Base-by-base conservation (phyloP, 2,113 vertebrate species). In the Gavialis gangeticus region DNA sequence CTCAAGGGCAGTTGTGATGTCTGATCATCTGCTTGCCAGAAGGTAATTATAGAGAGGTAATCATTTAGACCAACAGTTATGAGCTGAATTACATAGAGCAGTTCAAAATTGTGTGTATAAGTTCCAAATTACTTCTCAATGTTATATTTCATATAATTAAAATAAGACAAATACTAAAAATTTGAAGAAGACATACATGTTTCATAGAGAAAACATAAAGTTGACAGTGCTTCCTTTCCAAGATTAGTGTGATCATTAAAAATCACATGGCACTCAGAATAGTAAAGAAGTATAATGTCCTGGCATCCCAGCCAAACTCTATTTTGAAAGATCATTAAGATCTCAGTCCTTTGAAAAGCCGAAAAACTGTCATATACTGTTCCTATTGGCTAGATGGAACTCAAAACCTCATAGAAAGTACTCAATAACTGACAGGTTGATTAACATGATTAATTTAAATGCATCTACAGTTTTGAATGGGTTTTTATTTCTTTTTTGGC, bases 1-100 rank as follows among this genome's bases (percentile, higher is more conserved):
- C 54, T 67, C 27, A 46, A 56, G 60, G 4, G n/a, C 83, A 76
- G 88, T 5, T 94, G 10, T 76, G 73, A 80, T 94, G 79, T 69
- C 63, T 95, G 54, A 14, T 92, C 69, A 89, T 25, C n/a, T 58
- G 86, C 83, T 84, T 84, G 66, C 34, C 88, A 87, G 28, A 91
- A 95, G 88, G 92, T 87, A 85, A 83, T 90, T 75, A 87, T 87
- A 30, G 56, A 71, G 71, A 90, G 30, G 81, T 69, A 95, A 90
- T 78, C 11, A 46, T 83, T 87, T 94, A 88, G 88, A 73, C 30
- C 67, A 93, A 21, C 71, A 93, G 54, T 59, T 91, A 25, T 46
- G 17, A 80, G n/a, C 5, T 88, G 92, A 60, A 91, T 85, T 85
- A 96, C 79, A 37, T 6, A 80, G 67, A 84, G 78, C 24, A 91